Evolutionary conservation across 37 sponge, comb jelly and placozoan genomes (phyloP), one percentile per base, ranked within the genome.

Genomic region (Halisarca cf. caerulea): DNA sequence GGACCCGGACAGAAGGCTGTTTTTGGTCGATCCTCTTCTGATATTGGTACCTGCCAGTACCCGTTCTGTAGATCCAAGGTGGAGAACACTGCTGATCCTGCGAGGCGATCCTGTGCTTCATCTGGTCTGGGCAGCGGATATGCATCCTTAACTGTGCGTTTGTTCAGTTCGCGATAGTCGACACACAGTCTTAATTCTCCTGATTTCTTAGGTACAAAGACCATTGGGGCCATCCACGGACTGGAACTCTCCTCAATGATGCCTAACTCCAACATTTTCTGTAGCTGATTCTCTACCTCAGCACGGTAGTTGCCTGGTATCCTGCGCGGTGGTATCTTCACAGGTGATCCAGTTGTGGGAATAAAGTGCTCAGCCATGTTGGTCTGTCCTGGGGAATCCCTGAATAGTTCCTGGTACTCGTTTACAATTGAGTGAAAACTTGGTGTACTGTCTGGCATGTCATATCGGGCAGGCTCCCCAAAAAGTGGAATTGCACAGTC

Each of bases 151-250:
- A 35, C 37, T 3, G 71, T 69, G 39, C 27, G 23, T 36, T 89
- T 91, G 80, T 87, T 91, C 3, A 91, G 42, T 32, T 74, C 86
- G 0, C 83, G 64, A 82, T 85, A 90, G 33, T 90, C 90, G 11
- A 86, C 39, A 36, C 90, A 90, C 20, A 90, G 30, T 0, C 80
- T 11, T 11, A 86, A 14, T 35, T 82, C 79, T 20, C 86, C 90
- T 7, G 59, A 61, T 40, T 77, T 85, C 42, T 90, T 90, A 6
- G 62, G 64, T 2, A 86, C 71, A 60, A 77, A 86, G 2, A 90
- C 79, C 3, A 82, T 85, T 28, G 89, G 93, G 39, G 93, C 70
- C 66, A 79, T 60, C 77, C 81, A 85, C 8, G 85, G 61, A 72
- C 86, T 85, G 34, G 35, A 24, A 25, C 64, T 58, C 38, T 59